These are phyloP conservation scores for Octomys mimax DNA, from an alignment of 2,797 vertebrate genomes.

Conservation along the genomic window DNA sequence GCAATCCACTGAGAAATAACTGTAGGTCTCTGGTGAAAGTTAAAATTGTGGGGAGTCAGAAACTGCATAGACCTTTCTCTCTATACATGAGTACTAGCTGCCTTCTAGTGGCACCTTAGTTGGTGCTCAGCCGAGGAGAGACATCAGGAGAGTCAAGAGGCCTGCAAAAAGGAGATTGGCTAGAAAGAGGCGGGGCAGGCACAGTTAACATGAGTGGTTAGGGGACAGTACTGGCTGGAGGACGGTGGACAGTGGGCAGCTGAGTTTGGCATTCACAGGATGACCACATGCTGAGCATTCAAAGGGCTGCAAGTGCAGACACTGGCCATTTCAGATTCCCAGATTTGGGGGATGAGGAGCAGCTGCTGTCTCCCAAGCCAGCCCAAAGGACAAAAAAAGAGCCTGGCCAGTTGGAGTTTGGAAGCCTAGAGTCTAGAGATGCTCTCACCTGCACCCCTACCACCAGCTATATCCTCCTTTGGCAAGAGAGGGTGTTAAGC, in stretches of 20 bases:
- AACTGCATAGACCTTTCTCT: not conserved
- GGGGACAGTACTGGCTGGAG: not conserved
- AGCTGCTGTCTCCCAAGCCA: not conserved
- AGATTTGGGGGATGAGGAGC: not conserved
- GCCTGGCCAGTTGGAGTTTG: not conserved
- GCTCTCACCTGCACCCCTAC: not conserved
- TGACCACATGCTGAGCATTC: not conserved
- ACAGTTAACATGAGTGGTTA: not conserved
- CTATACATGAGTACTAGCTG: not conserved
- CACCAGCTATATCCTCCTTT: not conserved
- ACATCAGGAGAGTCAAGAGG: not conserved
- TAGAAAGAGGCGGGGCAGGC: not conserved
- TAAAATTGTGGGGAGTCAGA: not conserved
- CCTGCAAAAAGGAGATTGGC: not conserved
- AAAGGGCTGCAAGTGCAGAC: not conserved
- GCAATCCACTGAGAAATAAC: not conserved
- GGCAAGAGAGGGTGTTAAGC: constrained; percentile 4
- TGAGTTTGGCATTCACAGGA: not conserved
- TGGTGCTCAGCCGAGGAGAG: not conserved
- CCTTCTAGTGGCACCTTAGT: constrained; percentile 18
- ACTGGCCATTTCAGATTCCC: not conserved
- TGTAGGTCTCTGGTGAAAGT: not conserved
- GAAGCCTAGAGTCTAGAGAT: not conserved
- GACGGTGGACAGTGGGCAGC: not conserved
- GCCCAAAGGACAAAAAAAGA: not conserved